A percentile compares a stretch with the other conserved stretches of the same genome.
These are phyloP conservation scores for Hyphantria cunea DNA, from an alignment of 1,140 invertebrate species.

Conservation along the genomic window DNA sequence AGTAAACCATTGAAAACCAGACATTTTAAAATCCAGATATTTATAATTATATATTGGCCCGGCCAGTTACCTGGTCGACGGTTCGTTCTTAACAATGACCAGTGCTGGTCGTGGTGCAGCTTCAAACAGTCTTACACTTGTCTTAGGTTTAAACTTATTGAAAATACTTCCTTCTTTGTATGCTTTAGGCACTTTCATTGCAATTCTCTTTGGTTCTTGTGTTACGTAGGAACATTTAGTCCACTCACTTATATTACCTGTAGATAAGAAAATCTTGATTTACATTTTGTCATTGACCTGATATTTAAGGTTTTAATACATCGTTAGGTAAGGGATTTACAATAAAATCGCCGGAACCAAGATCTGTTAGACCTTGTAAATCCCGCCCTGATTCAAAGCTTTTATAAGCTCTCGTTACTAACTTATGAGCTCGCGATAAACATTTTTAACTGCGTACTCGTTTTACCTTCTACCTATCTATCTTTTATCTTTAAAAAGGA, in stretches of 20 bases:
- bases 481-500: no score
- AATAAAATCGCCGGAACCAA: no score
- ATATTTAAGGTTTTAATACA: no score
- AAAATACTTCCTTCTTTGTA: conserved; percentile 85
- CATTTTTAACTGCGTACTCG: no score
- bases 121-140: conserved; percentile 84
- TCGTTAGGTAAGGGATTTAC: no score
- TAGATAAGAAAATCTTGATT: conserved; percentile 24
- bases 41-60: no score
- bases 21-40: not conserved
- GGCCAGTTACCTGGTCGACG: conserved; percentile 33
- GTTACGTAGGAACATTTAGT: conserved; percentile 91
- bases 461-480: no score
- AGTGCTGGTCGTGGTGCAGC: conserved; percentile 80
- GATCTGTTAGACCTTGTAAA: no score
- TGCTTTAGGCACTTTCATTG: conserved; percentile 88
- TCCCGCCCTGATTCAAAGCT: no score
- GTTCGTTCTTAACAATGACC: conserved; percentile 82
- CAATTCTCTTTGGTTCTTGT: conserved; percentile 87
- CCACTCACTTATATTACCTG: conserved; percentile 94
- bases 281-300: not conserved
- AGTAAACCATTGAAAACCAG: not conserved
- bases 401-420: no score
- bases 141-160: conserved; percentile 86
- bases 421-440: no score